Evolutionary conservation across 2,113 vertebrate genomes (phyloP).

Genomic region (Caranx melampygus): DNA sequence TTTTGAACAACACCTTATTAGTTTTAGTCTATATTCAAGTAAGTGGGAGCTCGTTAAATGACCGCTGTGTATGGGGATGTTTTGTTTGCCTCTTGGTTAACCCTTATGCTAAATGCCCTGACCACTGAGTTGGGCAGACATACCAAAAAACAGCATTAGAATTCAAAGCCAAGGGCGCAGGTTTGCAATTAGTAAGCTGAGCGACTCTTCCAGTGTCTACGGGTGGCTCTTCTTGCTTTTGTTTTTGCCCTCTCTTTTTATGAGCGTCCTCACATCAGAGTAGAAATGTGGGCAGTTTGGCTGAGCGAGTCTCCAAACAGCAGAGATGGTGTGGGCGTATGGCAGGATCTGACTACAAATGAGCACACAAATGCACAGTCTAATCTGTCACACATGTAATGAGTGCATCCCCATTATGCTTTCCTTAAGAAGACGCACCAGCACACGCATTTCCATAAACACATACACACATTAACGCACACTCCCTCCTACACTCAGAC

Average conservation of each 20-base stretch:
- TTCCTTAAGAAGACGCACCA: slow-evolving; percentile 41
- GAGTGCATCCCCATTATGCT: slow-evolving; percentile 37
- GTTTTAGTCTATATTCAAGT: background rate
- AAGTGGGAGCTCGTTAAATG: slow-evolving; percentile 4
- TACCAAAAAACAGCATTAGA: slow-evolving; percentile 51
- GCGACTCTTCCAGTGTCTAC: slow-evolving; percentile 27
- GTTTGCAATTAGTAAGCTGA: slow-evolving; percentile 58
- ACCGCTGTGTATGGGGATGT: slow-evolving; percentile 5
- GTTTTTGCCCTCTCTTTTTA: slow-evolving; percentile 34
- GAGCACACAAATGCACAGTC: slow-evolving; percentile 42
- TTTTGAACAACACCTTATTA: background rate
- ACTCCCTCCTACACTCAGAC: slow-evolving; percentile 1
- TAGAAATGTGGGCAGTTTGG: slow-evolving; percentile 40
- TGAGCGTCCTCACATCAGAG: slow-evolving; percentile 30
- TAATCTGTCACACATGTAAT: slow-evolving; percentile 66
- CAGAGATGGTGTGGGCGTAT: slow-evolving; percentile 66
- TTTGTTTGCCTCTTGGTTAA: slow-evolving; percentile 27
- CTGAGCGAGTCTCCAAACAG: slow-evolving; percentile 42
- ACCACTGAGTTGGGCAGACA: slow-evolving; percentile 33
- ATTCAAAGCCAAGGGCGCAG: slow-evolving; percentile 47
- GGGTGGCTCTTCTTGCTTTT: slow-evolving; percentile 38
- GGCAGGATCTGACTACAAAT: slow-evolving; percentile 77
- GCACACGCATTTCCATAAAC: background rate
- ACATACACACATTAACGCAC: background rate
- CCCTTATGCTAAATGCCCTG: slow-evolving; percentile 1